Evolutionary conservation across 2,113 vertebrate species (phyloP), one percentile per base, ranked within the genome.

Genomic region (Holacanthus passer): DNA sequence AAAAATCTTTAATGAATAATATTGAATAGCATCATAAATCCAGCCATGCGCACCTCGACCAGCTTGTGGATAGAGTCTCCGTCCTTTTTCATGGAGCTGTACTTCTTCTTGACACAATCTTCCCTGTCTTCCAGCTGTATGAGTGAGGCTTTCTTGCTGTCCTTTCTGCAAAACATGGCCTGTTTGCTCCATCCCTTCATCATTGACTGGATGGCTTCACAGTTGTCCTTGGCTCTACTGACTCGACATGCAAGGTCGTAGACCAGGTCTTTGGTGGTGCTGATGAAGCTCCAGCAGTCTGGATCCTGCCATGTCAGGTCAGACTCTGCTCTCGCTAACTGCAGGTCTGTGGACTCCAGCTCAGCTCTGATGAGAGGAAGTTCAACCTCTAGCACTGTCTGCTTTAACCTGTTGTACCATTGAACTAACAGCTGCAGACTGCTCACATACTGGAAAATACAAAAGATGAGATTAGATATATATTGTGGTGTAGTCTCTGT

Each of bases 331-430:
- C 83, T 91, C 58, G 59, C 77, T 9, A 98, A 84, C 16, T 93
- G 91, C 67, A 86, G 70, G 60, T 97, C 94, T 67, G 95, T 14
- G 7, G 71, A 65, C 19, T 62, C 83, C 84, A 97, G 84, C 73
- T 97, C 90, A 1, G 78, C 87, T 80, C 91, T 90, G 53, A 95
- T 89, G 59, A 96, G 92, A 11, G 95, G 93, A 62, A 95, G 91
- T 68, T 97, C 96, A 14, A 95, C 94, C 71, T 95, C 94, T 35
- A 97, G 84, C 39, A 95, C 84, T 0, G 93, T 95, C 83, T 93
- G 92, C 55, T 94, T 96, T 39, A 97, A 70, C 43, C 91, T 94
- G 83, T 96, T 97, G 88, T 96, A 96, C 66, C 94, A 94, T 52
- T 94, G 93, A 31, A 92, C 93, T 0, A 96, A 22, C 1, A 96